Conservation (phyloP, 2,797 vertebrate species). For the Arrhamphus sclerolepis region DNA sequence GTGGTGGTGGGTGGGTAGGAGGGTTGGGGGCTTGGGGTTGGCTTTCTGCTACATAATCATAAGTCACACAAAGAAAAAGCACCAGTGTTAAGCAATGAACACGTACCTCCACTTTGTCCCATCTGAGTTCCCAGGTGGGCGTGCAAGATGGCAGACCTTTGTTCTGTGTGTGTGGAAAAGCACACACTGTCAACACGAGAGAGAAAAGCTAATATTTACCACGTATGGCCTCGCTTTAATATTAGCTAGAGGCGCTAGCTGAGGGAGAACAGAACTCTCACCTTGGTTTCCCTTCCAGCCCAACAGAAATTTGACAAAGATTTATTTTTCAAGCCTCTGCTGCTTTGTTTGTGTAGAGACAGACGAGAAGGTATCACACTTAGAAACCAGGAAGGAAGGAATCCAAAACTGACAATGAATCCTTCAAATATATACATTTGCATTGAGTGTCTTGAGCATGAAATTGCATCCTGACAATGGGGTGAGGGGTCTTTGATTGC, state of each 20-base stretch:
- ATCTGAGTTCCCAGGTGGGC: conserved; percentile 69
- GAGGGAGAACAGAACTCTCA: conserved; percentile 66
- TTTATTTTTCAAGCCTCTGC: conserved; percentile 22
- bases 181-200: conserved; percentile 82
- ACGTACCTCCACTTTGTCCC: conserved; percentile 51
- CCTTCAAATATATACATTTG: too few relatives aligned
- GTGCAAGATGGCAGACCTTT: conserved; percentile 80
- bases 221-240: conserved; percentile 79
- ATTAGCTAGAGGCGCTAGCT: conserved; percentile 74
- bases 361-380: conserved; percentile 4
- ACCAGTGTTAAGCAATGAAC: conserved; percentile 60
- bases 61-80: conserved; percentile 69
- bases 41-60: conserved; percentile 64
- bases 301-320: conserved; percentile 28
- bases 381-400: background rate
- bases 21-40: too few relatives aligned
- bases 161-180: conserved; percentile 81
- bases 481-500: too few relatives aligned
- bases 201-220: conserved; percentile 86
- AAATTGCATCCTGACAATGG: too few relatives aligned
- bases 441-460: too few relatives aligned
- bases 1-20: too few relatives aligned
- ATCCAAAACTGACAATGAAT: too few relatives aligned
- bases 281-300: conserved; percentile 54
- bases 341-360: conserved; percentile 42